These are phyloP conservation scores for Prunella himalayana DNA, from an alignment of 2,113 vertebrate species.

Conservation along the genomic window DNA sequence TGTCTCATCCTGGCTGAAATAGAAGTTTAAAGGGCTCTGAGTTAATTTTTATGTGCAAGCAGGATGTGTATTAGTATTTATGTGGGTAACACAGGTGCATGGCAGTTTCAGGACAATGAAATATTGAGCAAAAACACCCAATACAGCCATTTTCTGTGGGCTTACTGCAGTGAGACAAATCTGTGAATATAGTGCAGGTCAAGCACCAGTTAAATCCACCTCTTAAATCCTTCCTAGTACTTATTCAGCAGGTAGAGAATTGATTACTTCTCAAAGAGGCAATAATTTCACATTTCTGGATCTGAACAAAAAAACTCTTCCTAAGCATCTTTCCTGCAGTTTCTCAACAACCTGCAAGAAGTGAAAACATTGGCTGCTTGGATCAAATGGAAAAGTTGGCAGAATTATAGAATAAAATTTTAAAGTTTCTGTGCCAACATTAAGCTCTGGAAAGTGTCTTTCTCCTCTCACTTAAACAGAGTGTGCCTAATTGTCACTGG, in stretches of 20 bases:
- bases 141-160: not conserved
- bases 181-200: not conserved
- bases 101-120: not conserved
- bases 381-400: not conserved
- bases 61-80: not conserved
- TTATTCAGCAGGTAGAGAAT: constrained; percentile 43
- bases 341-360: not conserved
- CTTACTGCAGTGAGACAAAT: not conserved
- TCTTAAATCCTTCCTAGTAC: constrained; percentile 11
- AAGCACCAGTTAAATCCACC: not conserved
- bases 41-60: not conserved
- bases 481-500: not conserved
- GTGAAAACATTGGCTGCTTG: not conserved
- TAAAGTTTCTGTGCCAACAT: not conserved
- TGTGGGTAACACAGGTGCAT: not conserved
- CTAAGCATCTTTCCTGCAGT: constrained; percentile 18
- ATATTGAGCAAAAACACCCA: not conserved
- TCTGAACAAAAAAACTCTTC: not conserved
- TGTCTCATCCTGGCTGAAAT: not conserved
- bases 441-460: not conserved
- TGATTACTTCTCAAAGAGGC: constrained; percentile 14
- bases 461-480: not conserved
- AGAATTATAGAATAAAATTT: not conserved
- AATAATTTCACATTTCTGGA: constrained; percentile 25
- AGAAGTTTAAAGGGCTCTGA: not conserved